Evolutionary conservation across 2,113 vertebrate genomes (phyloP), one percentile per base, ranked within the genome.

Genomic region (Platanista minor): DNA sequence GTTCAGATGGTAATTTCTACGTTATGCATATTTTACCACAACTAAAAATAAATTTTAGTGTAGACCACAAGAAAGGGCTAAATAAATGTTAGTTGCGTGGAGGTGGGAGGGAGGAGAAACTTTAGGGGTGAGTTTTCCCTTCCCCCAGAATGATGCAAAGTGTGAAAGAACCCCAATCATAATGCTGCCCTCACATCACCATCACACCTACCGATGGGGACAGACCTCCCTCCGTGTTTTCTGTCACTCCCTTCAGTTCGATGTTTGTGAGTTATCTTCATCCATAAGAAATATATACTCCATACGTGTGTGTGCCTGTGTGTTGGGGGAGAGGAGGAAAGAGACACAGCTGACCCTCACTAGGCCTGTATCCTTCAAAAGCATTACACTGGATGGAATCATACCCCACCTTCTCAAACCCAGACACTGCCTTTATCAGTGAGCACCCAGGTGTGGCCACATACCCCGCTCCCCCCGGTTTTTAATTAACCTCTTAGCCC

Each of bases 401-500:
- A 23, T 6, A 8, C 5, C 52, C 29, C 2, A 0, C 31, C 33
- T 69, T 67, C 62, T 89, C 77, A 52, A 71, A 67, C 41, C 54
- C 33, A 91, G 23, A 61, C 33, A 15, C 46, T 43, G 14, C 2
- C 9, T 94, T 80, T 20, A 88, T 95, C 96, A 94, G 52, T 27
- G 67, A 59, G 62, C 66, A 31, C 1, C 5, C 49, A 86, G 46
- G 18, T 0, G 2, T 11, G 64, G 78, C 13, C 41, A 41, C 74
- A 46, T 39, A 69, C 52, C 61, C 59, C 86, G 54, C 25, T 43
- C 72, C 52, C 64, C 54, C 86, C 54, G 25, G n/a, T 93, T 95
- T 84, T 87, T 90, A 96, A 97, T 96, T 98, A 97, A 98, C 94
- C 89, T 98, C 93, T 93, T 90, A 87, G 57, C 84, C 93, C 86